phyloP scores from a whole-genome alignment of 2,113 vertebrate genomes.

The Cricetomys ansorgei region DNA sequence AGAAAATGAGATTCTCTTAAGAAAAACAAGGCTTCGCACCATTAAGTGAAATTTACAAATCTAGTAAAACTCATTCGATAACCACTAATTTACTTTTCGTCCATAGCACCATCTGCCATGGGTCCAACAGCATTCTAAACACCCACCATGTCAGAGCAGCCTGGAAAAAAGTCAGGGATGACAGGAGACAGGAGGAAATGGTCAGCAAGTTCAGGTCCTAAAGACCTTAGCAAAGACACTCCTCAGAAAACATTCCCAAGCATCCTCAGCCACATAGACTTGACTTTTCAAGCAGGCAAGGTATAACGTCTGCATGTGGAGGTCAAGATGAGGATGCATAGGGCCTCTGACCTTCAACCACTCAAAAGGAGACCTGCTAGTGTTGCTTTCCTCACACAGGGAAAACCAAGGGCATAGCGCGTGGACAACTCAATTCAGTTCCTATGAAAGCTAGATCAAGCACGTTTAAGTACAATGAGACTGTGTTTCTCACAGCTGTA shows the following conservation, averaged over 20 bases:
- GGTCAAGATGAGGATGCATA: neutral
- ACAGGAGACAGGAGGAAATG: neutral
- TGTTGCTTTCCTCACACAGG: neutral
- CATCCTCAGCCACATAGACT: neutral
- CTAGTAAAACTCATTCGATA: conserved; percentile 31
- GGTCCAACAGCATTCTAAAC: neutral
- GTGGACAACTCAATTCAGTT: conserved; percentile 8
- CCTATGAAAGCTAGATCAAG: neutral
- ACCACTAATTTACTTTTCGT: conserved; percentile 14
- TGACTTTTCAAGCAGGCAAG: neutral
- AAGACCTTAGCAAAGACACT: neutral
- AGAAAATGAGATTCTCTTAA: conserved; percentile 9
- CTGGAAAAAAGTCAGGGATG: neutral
- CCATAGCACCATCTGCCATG: neutral
- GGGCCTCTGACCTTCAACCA: neutral
- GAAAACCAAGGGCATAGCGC: neutral
- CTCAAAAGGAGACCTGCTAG: neutral
- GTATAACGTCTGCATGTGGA: neutral
- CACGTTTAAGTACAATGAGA: conserved; percentile 35
- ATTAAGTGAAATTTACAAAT: conserved; percentile 22
- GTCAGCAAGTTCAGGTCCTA: neutral
- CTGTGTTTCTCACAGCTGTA: conserved; percentile 9
- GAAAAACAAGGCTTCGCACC: conserved; percentile 18
- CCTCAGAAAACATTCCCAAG: neutral
- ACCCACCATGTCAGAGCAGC: neutral